Evolutionary conservation across 2,797 vertebrate genomes (phyloP).

Genomic region (Periophthalmus magnuspinnatus): DNA sequence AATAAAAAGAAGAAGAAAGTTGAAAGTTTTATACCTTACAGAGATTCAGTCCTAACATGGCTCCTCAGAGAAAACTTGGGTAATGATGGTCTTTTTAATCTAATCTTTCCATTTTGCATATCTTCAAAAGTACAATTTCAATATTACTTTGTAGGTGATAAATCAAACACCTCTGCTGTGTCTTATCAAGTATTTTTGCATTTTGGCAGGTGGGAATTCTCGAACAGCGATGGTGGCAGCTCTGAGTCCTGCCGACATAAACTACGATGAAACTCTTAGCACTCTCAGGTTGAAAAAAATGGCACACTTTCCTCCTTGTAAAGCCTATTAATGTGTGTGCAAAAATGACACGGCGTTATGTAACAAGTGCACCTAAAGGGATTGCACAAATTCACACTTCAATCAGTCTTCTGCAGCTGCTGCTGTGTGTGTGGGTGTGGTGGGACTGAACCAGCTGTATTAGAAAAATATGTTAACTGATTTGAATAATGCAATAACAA

Average conservation of each 20-base stretch:
- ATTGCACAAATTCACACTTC: conserved; percentile 42
- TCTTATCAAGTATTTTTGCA: background rate
- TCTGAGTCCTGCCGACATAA: conserved; percentile 92
- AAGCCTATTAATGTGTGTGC: conserved; percentile 19
- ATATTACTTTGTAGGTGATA: background rate
- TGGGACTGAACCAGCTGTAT: background rate
- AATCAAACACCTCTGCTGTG: background rate
- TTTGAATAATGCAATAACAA: conserved; percentile 1
- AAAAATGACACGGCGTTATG: conserved; percentile 36
- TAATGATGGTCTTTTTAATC: conserved; percentile 46
- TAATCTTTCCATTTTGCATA: background rate
- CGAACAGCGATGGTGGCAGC: conserved; percentile 98
- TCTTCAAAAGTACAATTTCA: background rate
- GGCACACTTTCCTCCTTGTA: background rate
- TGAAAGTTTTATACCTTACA: conserved; percentile 92
- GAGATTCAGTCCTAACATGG: conserved; percentile 98
- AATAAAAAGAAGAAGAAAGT: conserved; percentile 99
- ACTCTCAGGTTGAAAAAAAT: conserved; percentile 85
- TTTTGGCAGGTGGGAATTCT: conserved; percentile 89
- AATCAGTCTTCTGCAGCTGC: conserved; percentile 46
- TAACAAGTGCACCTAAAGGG: conserved; percentile 28
- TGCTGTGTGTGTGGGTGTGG: conserved; percentile 17
- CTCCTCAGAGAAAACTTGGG: conserved; percentile 95
- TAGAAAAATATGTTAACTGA: background rate
- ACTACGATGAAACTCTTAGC: conserved; percentile 95